phyloP scores from a whole-genome alignment of 2,797 vertebrate species.

The Aphelocoma californica region DNA sequence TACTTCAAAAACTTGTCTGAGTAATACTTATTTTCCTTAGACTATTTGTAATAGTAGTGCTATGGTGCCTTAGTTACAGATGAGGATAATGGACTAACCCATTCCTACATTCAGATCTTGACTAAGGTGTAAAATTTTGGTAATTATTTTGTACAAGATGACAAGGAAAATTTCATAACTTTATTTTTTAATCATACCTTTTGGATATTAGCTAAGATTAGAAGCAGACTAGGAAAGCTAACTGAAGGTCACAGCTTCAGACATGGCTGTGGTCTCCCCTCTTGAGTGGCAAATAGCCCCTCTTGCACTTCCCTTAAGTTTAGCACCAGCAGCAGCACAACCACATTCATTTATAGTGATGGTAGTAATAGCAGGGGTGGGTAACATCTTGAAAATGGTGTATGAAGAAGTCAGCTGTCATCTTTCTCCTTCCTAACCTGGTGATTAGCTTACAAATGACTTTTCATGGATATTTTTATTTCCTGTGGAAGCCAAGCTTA shows the following conservation, averaged over 20 bases:
- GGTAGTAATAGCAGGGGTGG: background rate
- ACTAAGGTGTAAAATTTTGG: background rate
- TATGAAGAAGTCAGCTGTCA: background rate
- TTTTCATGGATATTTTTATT: background rate
- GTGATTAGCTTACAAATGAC: background rate
- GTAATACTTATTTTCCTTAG: background rate
- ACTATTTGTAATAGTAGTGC: background rate
- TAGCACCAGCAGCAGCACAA: background rate
- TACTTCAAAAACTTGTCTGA: slow-evolving; percentile 7
- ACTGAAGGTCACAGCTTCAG: background rate
- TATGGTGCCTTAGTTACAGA: background rate
- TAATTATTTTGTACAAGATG: background rate
- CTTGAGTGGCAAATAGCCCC: background rate
- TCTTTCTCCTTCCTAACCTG: background rate
- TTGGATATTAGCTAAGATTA: background rate
- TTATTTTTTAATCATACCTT: background rate
- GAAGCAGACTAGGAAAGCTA: background rate
- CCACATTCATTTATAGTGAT: background rate
- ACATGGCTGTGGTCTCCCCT: background rate
- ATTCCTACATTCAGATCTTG: background rate
- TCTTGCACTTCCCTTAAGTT: background rate
- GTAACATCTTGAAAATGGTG: background rate
- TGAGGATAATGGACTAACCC: background rate
- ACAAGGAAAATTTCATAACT: background rate
- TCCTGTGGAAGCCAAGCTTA: background rate